phyloP scores from a whole-genome alignment of 2,888 invertebrate genomes.

The Lamellibrachia satsuma region DNA sequence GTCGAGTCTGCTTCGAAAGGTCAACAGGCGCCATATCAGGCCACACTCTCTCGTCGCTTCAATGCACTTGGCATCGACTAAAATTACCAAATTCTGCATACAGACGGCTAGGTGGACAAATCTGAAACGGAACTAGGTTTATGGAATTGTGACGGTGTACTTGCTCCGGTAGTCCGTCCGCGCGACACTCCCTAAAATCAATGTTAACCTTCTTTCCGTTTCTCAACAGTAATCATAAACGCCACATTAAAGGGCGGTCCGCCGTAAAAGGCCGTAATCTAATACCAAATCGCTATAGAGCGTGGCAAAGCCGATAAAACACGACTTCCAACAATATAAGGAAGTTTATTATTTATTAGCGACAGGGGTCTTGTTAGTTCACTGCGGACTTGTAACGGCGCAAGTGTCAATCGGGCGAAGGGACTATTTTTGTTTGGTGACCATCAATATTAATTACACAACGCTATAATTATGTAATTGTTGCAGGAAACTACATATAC shows the following conservation, averaged over 20 bases:
- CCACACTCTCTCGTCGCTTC: not conserved
- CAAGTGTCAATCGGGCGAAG: not conserved
- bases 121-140: not conserved
- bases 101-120: not conserved
- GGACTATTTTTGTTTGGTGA: not conserved
- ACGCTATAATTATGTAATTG: not conserved
- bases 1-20: not conserved
- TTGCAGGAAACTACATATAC: not conserved
- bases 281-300: slow-evolving; percentile 8
- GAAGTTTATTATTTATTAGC: slow-evolving; percentile 9
- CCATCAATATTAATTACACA: not conserved
- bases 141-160: not conserved
- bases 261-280: not conserved
- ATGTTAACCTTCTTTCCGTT: slow-evolving; percentile 13
- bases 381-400: not conserved
- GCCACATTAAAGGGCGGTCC: not conserved
- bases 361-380: not conserved
- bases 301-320: slow-evolving; percentile 13
- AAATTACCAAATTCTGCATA: not conserved
- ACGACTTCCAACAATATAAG: not conserved
- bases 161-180: not conserved
- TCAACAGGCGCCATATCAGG: not conserved
- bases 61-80: not conserved
- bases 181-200: slow-evolving; percentile 11
- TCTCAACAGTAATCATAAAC: slow-evolving; percentile 11